phyloP scores from a whole-genome alignment of 1,140 invertebrate species.

The Brachionus paranguensis region DNA sequence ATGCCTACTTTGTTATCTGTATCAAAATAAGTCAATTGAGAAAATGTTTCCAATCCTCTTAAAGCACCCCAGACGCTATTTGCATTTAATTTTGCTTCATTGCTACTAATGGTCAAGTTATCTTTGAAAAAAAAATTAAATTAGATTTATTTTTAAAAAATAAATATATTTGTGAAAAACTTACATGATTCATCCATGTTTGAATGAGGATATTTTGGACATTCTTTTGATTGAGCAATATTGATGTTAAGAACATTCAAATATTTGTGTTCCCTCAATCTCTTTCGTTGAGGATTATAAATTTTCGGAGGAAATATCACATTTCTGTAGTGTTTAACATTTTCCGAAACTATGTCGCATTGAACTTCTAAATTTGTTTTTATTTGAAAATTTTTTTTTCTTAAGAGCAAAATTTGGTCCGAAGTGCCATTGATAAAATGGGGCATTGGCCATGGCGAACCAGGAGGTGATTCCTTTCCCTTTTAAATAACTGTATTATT shows the following conservation, averaged over 20 bases:
- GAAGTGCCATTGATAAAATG: conserved; percentile 20
- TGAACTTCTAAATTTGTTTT: conserved; percentile 1
- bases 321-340: conserved; percentile 23
- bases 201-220: conserved; percentile 28
- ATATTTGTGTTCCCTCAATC: neutral
- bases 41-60: conserved; percentile 39
- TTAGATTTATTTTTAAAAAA: neutral
- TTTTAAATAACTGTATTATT: neutral
- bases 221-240: neutral
- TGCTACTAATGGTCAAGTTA: neutral
- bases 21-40: conserved; percentile 31
- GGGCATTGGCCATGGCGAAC: conserved; percentile 40
- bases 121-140: neutral
- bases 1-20: neutral
- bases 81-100: neutral
- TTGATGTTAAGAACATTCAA: neutral
- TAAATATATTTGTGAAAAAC: neutral
- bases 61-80: conserved; percentile 34
- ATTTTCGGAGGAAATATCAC: conserved; percentile 34
- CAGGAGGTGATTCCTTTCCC: conserved; percentile 31
- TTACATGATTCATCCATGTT: conserved; percentile 37
- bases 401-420: neutral
- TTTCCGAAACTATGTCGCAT: conserved; percentile 25
- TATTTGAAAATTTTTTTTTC: conserved; percentile 29
- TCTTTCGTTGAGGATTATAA: neutral